phyloP scores from a whole-genome alignment of 2,797 vertebrate genomes.

The Varecia variegata region DNA sequence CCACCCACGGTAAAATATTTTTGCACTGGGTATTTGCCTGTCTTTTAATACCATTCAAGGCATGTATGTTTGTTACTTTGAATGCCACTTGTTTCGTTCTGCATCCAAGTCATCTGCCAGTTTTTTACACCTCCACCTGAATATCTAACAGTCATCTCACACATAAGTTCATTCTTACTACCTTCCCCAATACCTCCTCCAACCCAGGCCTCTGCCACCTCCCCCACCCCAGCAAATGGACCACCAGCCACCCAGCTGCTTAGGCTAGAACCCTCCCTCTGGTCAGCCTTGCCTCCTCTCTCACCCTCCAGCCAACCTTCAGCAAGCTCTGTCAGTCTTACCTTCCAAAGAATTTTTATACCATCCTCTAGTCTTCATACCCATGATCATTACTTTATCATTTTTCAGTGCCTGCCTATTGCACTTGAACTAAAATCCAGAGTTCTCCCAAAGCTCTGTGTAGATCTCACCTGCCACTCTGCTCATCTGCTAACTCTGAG shows the following conservation, averaged over 20 bases:
- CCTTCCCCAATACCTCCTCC: neutral
- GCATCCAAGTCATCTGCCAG: neutral
- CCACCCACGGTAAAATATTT: neutral
- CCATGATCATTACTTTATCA: neutral
- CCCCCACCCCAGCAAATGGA: neutral
- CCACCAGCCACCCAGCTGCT: neutral
- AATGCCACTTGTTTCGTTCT: neutral
- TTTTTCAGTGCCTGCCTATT: neutral
- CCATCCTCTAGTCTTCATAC: neutral
- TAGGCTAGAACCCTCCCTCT: neutral
- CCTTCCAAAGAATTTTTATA: neutral
- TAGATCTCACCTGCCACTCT: neutral
- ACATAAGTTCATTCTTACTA: neutral
- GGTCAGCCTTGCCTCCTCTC: neutral
- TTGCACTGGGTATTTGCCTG: neutral
- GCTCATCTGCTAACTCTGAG: neutral
- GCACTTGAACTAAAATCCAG: neutral
- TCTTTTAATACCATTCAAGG: neutral
- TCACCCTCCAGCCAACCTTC: neutral
- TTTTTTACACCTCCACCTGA: neutral
- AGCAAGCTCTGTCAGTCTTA: neutral
- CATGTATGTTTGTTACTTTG: neutral
- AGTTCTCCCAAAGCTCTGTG: neutral
- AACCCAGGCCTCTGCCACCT: neutral
- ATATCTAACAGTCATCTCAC: neutral